Evolutionary conservation across 2,888 invertebrate species (phyloP).

Genomic region (Stratiomys singularior): DNA sequence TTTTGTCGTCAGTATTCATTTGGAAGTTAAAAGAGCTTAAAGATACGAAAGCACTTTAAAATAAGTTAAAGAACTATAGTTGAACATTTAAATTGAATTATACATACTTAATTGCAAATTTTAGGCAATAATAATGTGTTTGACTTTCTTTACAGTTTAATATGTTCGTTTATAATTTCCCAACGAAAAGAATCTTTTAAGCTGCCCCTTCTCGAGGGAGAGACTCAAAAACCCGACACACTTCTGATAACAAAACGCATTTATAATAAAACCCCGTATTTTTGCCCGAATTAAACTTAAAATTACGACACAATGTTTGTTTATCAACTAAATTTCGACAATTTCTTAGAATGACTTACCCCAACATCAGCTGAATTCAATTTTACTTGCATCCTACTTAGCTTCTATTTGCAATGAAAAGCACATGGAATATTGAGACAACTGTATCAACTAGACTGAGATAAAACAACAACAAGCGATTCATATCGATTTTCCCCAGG

Average conservation of each 20-base stretch:
- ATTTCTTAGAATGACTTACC: neutral
- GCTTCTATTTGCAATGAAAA: neutral
- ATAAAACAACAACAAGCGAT: slow-evolving; percentile 32
- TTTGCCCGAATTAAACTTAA: too few species aligned
- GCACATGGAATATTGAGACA: slow-evolving; percentile 29
- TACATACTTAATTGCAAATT: too few species aligned
- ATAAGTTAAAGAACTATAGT: neutral
- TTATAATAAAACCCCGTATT: too few species aligned
- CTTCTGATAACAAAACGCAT: too few species aligned
- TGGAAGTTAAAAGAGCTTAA: too few species aligned
- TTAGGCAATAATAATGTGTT: neutral
- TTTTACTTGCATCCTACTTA: neutral
- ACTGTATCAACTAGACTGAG: neutral
- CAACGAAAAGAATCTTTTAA: neutral
- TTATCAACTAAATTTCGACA: too few species aligned
- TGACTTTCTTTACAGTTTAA: neutral
- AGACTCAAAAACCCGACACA: too few species aligned
- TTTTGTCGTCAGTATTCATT: slow-evolving; percentile 25
- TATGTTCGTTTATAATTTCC: neutral
- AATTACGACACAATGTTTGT: too few species aligned
- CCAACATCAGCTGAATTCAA: neutral
- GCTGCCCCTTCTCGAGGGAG: too few species aligned
- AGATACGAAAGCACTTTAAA: neutral
- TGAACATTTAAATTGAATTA: too few species aligned
- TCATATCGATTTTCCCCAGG: slow-evolving; percentile 23